phyloP scores from a whole-genome alignment of 2,888 invertebrate species.

The Cheilosia vernalis region DNA sequence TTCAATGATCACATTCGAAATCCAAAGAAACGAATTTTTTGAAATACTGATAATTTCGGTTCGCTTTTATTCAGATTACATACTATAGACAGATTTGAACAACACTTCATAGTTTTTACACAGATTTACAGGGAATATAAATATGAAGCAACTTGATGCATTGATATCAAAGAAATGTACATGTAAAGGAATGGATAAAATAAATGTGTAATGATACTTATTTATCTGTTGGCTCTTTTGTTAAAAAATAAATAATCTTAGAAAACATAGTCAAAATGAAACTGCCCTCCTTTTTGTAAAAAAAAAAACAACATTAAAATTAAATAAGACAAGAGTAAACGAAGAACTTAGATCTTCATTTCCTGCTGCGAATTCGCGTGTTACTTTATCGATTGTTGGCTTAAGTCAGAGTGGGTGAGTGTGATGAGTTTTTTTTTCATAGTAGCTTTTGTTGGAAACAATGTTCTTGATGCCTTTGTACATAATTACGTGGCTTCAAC shows the following conservation, averaged over 20 bases:
- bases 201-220: slow-evolving; percentile 30
- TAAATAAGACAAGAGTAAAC: slow-evolving; percentile 8
- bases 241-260: slow-evolving; percentile 55
- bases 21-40: background rate
- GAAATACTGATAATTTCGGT: slow-evolving; percentile 44
- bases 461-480: slow-evolving; percentile 47
- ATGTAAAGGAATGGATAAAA: slow-evolving; percentile 50
- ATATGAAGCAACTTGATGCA: slow-evolving; percentile 46
- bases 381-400: slow-evolving; percentile 31
- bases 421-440: slow-evolving; percentile 32
- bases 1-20: background rate
- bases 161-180: slow-evolving; percentile 25
- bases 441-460: slow-evolving; percentile 6
- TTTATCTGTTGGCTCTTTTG: slow-evolving; percentile 13
- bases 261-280: slow-evolving; percentile 29
- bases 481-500: slow-evolving; percentile 68
- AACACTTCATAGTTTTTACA: slow-evolving; percentile 61
- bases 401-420: slow-evolving; percentile 20
- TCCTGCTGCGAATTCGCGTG: slow-evolving; percentile 9
- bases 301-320: slow-evolving; percentile 40
- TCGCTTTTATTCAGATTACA: slow-evolving; percentile 35
- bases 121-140: slow-evolving; percentile 55
- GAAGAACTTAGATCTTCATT: slow-evolving; percentile 1
- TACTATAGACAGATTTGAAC: slow-evolving; percentile 37
- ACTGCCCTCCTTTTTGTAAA: slow-evolving; percentile 32